Conservation (phyloP, 2,113 vertebrate genomes). For the Indicator maculatus region DNA sequence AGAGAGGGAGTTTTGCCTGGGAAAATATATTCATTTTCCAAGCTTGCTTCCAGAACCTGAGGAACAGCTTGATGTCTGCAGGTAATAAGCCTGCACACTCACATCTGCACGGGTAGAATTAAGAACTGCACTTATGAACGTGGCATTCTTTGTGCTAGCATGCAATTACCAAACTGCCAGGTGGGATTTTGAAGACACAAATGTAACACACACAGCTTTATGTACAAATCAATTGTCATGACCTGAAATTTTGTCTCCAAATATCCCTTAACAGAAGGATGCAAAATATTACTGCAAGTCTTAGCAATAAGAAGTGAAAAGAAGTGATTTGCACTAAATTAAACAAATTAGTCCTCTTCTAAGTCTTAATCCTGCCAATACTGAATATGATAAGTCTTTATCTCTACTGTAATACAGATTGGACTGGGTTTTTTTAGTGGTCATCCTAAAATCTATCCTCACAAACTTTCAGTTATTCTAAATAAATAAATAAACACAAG, state of each 20-base stretch:
- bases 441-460: neutral
- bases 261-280: neutral
- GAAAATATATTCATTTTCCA: neutral
- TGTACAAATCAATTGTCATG: neutral
- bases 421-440: neutral
- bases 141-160: neutral
- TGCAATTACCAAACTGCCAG: neutral
- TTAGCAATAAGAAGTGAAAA: neutral
- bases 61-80: neutral
- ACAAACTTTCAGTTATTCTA: neutral
- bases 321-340: neutral
- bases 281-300: neutral
- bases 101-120: neutral
- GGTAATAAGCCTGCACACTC: neutral
- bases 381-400: neutral
- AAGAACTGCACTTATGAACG: neutral
- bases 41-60: neutral
- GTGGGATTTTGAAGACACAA: neutral
- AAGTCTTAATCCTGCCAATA: neutral
- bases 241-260: neutral
- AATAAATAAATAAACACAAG: slow-evolving; percentile 6
- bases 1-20: neutral
- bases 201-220: neutral
- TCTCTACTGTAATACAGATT: neutral
- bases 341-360: neutral